A percentile compares a stretch with the other conserved stretches of the same genome.
These are phyloP conservation scores for Drosophila parabipectinata DNA, from an alignment of 1,140 invertebrate species.

Conservation along the genomic window DNA sequence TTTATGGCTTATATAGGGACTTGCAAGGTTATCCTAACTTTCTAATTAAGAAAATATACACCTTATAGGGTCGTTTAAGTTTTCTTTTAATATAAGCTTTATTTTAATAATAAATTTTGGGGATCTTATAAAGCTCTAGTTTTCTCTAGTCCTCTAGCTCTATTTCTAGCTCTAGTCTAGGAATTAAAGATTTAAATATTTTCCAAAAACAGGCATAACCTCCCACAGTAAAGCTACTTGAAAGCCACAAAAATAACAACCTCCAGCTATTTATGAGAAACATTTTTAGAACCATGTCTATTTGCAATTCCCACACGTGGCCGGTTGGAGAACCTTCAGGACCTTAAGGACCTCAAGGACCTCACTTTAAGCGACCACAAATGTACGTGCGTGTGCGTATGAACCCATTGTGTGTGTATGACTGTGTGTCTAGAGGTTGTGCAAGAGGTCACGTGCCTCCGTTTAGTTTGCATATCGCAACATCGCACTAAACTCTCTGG, in stretches of 20 bases:
- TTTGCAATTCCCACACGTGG: slow-evolving; percentile 34
- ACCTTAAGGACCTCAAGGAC: slow-evolving; percentile 13
- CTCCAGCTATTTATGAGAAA: not conserved
- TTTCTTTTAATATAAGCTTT: too few species aligned
- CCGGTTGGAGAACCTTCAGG: slow-evolving; percentile 9
- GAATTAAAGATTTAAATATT: too few species aligned
- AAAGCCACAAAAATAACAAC: not conserved
- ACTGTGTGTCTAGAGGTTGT: slow-evolving; percentile 1
- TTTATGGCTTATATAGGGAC: too few species aligned
- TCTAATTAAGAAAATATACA: too few species aligned
- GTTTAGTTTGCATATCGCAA: slow-evolving; percentile 60
- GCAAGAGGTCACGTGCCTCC: slow-evolving; percentile 55
- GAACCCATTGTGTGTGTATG: not conserved
- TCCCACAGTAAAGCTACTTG: not conserved
- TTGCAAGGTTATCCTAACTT: too few species aligned
- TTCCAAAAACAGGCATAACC: too few species aligned
- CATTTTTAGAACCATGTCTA: slow-evolving; percentile 6
- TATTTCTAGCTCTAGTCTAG: too few species aligned
- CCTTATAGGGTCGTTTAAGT: too few species aligned
- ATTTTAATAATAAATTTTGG: too few species aligned
- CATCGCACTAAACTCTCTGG: slow-evolving; percentile 12
- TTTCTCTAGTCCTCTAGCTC: too few species aligned
- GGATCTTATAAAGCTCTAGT: too few species aligned
- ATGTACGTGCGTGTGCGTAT: not conserved
- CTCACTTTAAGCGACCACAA: not conserved